Percentiles rank a stretch among this genome's conserved stretches.
phyloP scores from a whole-genome alignment of 2,888 invertebrate species.

The Pandemis cinnamomeana region DNA sequence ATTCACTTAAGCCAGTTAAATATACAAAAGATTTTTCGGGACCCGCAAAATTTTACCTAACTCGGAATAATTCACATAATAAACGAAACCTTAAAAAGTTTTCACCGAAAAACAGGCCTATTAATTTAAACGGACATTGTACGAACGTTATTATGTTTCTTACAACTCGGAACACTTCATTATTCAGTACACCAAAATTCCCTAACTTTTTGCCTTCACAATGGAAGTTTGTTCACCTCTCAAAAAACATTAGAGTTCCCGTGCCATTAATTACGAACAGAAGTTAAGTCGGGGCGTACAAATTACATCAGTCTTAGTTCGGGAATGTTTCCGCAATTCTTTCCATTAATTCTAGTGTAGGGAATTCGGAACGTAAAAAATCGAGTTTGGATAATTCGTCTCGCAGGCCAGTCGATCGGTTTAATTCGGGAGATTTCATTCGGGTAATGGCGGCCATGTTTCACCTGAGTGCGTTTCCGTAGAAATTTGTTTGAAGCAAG shows the following conservation, averaged over 20 bases:
- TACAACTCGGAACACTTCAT: conserved; percentile 53
- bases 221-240: conserved; percentile 46
- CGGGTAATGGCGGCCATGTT: conserved; percentile 70
- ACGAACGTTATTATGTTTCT: conserved; percentile 43
- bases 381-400: conserved; percentile 68
- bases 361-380: conserved; percentile 61
- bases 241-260: conserved; percentile 57
- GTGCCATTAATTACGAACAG: conserved; percentile 69
- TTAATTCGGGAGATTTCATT: conserved; percentile 71
- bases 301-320: conserved; percentile 74
- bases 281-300: conserved; percentile 65
- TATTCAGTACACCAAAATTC: conserved; percentile 52
- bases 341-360: conserved; percentile 60
- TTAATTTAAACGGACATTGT: conserved; percentile 27
- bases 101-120: conserved; percentile 17
- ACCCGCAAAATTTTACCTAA: background rate
- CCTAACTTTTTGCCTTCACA: conserved; percentile 34
- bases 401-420: conserved; percentile 68
- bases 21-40: background rate
- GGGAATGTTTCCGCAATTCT: conserved; percentile 65
- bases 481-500: conserved; percentile 59
- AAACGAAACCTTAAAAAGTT: conserved; percentile 20
- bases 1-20: background rate
- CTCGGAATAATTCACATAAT: conserved; percentile 6
- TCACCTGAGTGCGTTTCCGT: conserved; percentile 67